Evolutionary conservation across 2,797 vertebrate species (phyloP), one percentile per base, ranked within the genome.

Genomic region (Darevskia nairensis): DNA sequence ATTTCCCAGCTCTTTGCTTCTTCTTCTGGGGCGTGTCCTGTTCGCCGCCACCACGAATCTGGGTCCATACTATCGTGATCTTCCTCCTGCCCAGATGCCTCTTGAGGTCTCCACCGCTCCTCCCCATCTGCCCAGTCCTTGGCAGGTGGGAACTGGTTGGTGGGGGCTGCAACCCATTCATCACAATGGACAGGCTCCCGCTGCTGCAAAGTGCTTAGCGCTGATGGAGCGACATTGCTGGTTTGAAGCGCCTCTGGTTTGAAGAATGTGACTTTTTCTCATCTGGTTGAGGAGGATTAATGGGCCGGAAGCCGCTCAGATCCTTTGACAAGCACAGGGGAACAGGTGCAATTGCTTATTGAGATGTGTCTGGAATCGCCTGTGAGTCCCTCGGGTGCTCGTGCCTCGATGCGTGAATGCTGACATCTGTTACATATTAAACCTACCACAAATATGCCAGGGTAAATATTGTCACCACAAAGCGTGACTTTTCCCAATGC

Each of bases 391-490:
- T 25, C 10, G 59, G 72, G 55, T 19, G 27, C 35, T 82, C 21
- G 7, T 35, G 29, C 71, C 71, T 66, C 35, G 29, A 68, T 75
- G n/a, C 59, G 2, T 19, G 35, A 61, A 87, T 29, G 86, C 71
- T 75, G 39, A 55, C 55, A 87, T 87, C 71, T 75, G 86, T 35
- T 82, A 61, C 71, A 32, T 75, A 76, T 75, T 85, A 85, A 85
- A 85, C 39, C 55, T 76, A 64, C 72, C 25, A 15, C 17, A n/a
- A 76, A 55, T 21, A 41, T 75, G 72, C 83, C 72, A 76, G 55
- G 55, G 55, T 44, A 64, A 85, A 85, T 76, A 76, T 64, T 85
- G 55, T 85, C 83, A 64, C 35, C 76, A 55, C 15, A n/a, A 41
- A 44, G 4, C 25, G 3, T 41, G 72, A 76, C 32, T 1, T 29